Base-by-base conservation (phyloP, 2,797 vertebrate species). In the Tenualosa thibaudeaui region DNA sequence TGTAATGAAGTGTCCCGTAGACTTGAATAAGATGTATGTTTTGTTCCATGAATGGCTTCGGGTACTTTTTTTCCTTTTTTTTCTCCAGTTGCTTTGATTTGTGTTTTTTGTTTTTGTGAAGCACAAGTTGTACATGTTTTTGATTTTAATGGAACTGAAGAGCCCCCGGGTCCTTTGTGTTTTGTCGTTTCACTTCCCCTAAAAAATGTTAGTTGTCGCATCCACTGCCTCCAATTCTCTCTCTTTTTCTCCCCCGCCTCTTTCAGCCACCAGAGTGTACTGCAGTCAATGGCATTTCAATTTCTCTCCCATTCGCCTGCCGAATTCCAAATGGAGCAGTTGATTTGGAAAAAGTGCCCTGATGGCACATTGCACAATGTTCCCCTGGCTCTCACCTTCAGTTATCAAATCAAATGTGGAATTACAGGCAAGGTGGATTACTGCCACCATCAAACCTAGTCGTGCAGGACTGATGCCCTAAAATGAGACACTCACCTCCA, bases 1-100 rank as follows among this genome's bases (percentile, higher is more conserved):
- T 78, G 37, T 78, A 54, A 82, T 82, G 81, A 82, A 49, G 49
- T 26, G 71, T 78, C 71, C 71, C 71, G 6, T 78, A 78, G 71
- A 78, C 71, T 78, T 78, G 71, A 78, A 46, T 78, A 46, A 46
- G 71, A 78, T 78, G 71, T 78, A 78, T 78, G 71, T 78, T 78
- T 78, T 26, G 81, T 51, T 51, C 49, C 22, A 82, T 51, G 90
- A 24, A 78, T 78, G 71, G 40, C 71, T 78, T 78, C 22, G 71
- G 71, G 71, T 78, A 46, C 46, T 49, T 49, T 49, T 17, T 78
- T 78, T 78, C 9, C 71, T 78, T 15, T 1, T 17, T 78, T 78
- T 78, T 22, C 71, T 78, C 40, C 71, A 7, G 71, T 78, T 78
- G 17, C 40, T 46, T 78, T 46, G 71, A 46, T 78, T 78, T 78